Evolutionary conservation across 1,140 invertebrate species (phyloP), one percentile per base, ranked within the genome.

Genomic region (Drosophila watanabei): DNA sequence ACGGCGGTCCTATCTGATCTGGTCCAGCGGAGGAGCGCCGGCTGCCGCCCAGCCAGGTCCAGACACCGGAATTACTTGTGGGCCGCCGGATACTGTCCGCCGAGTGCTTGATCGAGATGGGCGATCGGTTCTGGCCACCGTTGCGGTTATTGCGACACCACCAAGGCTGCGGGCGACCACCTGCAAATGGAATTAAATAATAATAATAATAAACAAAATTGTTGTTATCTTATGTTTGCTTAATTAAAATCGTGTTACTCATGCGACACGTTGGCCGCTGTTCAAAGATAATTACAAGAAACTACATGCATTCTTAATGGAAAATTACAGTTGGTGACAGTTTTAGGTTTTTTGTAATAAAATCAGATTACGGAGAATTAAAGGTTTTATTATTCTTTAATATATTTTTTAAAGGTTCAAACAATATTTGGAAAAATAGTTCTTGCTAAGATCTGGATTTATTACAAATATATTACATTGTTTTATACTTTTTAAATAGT

Each of bases 41-140:
- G 63, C 95, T 93, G 14, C 94, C 94, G 28, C 95, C 94, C 41
- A 95, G 78, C 95, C 95, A 96, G 11, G 95, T 95, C 95, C 95
- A 96, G 9, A 96, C 95, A 39, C 94, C 95, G 93, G 93, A 94
- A 92, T 94, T 94, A 93, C 89, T 95, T 81, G 95, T 95, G 93
- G 93, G 94, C 86, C 91, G 94, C 91, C 73, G 94, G 82, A 93
- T 93, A 46, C 91, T 93, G 57, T 93, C 92, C 75, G 87, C 91
- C 41, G 92, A 88, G 46, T 93, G 92, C 51, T 93, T 93, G 39
- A 92, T 89, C 39, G 92, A 92, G 43, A 92, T 89, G 18, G 92
- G 87, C 49, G 91, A 91, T 41, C 92, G 87, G 58, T 92, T 91
- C 58, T 91, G 91, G 41, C 75, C 79, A 46, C 79, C 89, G 52